Base-by-base conservation (phyloP, 2,888 invertebrate species). In the Imbricaverruca yamaguchii region DNA sequence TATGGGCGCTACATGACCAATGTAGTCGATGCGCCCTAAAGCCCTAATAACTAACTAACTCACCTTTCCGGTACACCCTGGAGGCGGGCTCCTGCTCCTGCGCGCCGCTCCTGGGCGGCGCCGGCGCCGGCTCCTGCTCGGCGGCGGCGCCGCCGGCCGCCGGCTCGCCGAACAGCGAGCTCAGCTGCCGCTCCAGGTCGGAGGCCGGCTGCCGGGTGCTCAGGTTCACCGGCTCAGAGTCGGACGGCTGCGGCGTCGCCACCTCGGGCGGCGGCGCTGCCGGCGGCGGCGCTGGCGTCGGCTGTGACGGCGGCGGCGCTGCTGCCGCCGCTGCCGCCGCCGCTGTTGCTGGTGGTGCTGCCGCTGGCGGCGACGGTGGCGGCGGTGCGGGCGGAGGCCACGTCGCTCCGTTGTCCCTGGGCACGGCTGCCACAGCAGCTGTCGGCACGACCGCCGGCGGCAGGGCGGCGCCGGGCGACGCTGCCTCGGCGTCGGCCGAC, bases 51-150 rank as follows among this genome's bases (percentile, higher is more conserved):
- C n/a, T n/a, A n/a, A n/a, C n/a, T n/a, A n/a, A n/a, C 77, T 10
- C 21, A 77, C 77, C 77, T 77, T 77, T 77, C 9, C 77, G 7
- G 56, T 77, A 77, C 15, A 77, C 77, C 53, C 77, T 18, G n/a
- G 77, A 55, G 21, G 53, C n/a, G n/a, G 77, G 53, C 56, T 77
- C 77, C 77, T 8, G 12, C 15, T 25, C 69, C 39, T 9, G 13
- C 69, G 13, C 39, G 25, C 6, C 10, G 39, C 15, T 13, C 25
- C 39, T 25, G 10, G 25, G 13, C 69, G 69, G 39, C 69, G 13
- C 13, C 9, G 69, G 69, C 25, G 25, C 25, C 25, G 69, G 69
- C 65, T 8, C 9, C n/a, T n/a, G 65, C 23, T 39, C 39, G 39
- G 63, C 8, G 39, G 63, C 8, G 13, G 23, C 23, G 67, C 67